Percentiles rank a stretch among this genome's conserved stretches.
Evolutionary conservation across 1,140 invertebrate species (phyloP).

Genomic region (Drosophila ficusphila): DNA sequence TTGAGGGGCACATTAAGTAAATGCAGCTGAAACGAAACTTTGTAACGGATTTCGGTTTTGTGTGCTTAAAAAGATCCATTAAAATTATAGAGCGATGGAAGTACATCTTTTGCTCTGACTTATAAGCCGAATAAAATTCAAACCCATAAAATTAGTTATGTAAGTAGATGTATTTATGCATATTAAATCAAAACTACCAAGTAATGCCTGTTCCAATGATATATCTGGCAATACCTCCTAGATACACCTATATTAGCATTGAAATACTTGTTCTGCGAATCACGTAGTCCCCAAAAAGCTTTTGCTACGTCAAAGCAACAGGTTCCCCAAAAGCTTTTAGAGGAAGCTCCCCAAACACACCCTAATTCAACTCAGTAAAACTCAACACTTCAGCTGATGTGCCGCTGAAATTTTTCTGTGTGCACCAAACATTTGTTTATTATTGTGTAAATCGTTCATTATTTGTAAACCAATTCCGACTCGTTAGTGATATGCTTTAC

Average conservation of each 20-base stretch:
- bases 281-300: conserved; percentile 25
- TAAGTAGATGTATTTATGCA: too few species aligned
- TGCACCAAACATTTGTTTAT: conserved; percentile 23
- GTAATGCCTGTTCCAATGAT: neutral
- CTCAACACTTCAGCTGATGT: conserved; percentile 40
- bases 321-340: conserved; percentile 32
- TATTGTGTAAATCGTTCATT: neutral
- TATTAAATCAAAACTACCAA: neutral
- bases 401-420: neutral
- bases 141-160: too few species aligned
- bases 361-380: conserved; percentile 12
- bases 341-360: conserved; percentile 2
- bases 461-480: neutral
- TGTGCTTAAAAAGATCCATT: neutral
- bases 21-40: conserved; percentile 29
- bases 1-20: conserved; percentile 2
- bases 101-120: neutral
- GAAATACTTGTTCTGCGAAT: conserved; percentile 2
- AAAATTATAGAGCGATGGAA: neutral
- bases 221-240: neutral
- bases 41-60: conserved; percentile 25
- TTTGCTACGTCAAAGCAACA: conserved; percentile 29
- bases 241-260: neutral
- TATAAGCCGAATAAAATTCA: too few species aligned
- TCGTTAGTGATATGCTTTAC: conserved; percentile 15